These are phyloP conservation scores for Zele albiditarsus DNA, from an alignment of 2,888 invertebrate species.

Conservation along the genomic window DNA sequence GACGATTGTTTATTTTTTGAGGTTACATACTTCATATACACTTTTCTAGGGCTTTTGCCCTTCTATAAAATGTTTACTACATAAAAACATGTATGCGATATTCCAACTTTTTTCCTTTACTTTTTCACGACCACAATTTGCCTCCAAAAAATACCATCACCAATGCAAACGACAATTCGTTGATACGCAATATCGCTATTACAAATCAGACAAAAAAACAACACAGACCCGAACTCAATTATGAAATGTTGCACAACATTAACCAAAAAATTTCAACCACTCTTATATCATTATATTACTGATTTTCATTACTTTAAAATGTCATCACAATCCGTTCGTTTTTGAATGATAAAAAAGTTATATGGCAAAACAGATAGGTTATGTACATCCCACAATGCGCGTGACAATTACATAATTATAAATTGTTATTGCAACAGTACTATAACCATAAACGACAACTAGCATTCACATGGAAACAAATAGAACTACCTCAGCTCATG, in stretches of 20 bases:
- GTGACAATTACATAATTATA: background rate
- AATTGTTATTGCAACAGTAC: no score
- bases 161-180: background rate
- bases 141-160: background rate
- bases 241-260: background rate
- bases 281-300: background rate
- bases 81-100: no score
- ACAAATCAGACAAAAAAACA: background rate
- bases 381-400: background rate
- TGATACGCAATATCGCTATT: no score
- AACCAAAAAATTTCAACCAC: background rate
- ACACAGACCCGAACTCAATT: background rate
- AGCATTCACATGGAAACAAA: no score
- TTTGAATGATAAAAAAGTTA: slow-evolving; percentile 24
- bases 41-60: background rate
- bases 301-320: background rate
- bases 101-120: background rate
- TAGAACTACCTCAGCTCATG: background rate
- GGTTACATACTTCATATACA: background rate
- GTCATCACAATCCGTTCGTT: slow-evolving; percentile 16
- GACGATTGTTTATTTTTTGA: background rate
- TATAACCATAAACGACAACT: no score
- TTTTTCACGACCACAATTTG: background rate
- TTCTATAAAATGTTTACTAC: no score
- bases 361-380: slow-evolving; percentile 8